Base-by-base conservation (phyloP, 2,113 vertebrate species). In the Sialia sialis region DNA sequence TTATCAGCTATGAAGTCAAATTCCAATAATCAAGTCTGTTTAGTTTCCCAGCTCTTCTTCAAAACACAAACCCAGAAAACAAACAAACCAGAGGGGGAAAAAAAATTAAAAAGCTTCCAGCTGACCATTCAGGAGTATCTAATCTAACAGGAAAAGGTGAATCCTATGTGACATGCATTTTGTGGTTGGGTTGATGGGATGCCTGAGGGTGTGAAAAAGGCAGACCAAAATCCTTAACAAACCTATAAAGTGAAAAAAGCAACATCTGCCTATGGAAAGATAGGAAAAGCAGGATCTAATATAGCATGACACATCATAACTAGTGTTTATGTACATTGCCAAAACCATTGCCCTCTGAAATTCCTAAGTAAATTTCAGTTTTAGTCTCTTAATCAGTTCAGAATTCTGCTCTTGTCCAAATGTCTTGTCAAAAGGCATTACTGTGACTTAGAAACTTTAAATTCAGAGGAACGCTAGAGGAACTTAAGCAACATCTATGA, bases 241-340 rank as follows among this genome's bases (percentile, higher is more conserved):
- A 92, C 49, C 34, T 73, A 41, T 26, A 34, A 60, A 93, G 59
- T 72, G 67, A 90, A 95, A 95, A 82, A 95, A 90, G 56, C 79
- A 95, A 78, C 87, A 93, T 94, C 92, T 96, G 92, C 88, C 88
- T 58, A 88, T 69, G 75, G 94, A 96, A 91, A 95, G 84, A 91
- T 3, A 91, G 78, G 83, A 88, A 78, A 87, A 80, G 63, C 56
- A 73, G 55, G 48, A 46, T 72, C 79, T 94, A 97, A 96, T 87
- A 76, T 63, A 90, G 84, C 91, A 83, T 92, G 96, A 96, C 96
- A 95, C 73, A 89, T 84, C 81, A 27, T 92, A 95, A 95, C 94
- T 52, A 90, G 38, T 94, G 90, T 95, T 96, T 96, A 87, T 94
- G 89, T n/a, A 58, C 51, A 90, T 69, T 80, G 73, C 78, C 89